A percentile compares a stretch with the other conserved stretches of the same genome.
Evolutionary conservation across 2,113 vertebrate genomes (phyloP).

Genomic region (Vidua macroura): DNA sequence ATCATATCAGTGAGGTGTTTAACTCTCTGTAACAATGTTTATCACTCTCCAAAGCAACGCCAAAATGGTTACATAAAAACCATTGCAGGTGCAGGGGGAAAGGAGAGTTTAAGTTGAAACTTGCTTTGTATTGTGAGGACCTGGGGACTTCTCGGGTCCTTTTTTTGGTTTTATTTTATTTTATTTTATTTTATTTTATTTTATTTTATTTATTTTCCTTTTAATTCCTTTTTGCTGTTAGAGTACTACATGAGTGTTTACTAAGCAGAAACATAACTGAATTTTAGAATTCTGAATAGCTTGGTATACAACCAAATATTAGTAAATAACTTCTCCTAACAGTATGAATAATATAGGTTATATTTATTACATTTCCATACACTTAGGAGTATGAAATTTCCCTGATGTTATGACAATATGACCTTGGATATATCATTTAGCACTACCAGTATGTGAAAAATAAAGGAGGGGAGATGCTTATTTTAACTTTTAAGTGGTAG

Average conservation of each 20-base stretch:
- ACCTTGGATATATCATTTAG: background rate
- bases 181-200: too few relatives aligned
- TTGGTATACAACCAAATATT: background rate
- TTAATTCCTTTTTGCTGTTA: background rate
- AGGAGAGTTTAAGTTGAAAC: conserved; percentile 65
- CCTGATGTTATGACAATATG: background rate
- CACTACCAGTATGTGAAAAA: background rate
- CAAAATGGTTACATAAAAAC: conserved; percentile 82
- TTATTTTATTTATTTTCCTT: background rate
- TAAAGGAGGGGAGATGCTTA: background rate
- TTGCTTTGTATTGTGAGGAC: background rate
- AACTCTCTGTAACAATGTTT: conserved; percentile 85
- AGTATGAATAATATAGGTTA: background rate
- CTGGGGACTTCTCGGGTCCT: background rate
- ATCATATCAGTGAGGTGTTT: conserved; percentile 79
- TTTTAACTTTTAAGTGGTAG: background rate
- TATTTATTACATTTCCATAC: background rate
- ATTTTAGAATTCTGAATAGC: background rate
- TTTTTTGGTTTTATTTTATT: too few relatives aligned
- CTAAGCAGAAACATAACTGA: background rate
- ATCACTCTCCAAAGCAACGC: conserved; percentile 86
- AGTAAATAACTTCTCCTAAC: background rate
- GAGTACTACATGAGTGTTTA: background rate
- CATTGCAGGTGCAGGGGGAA: conserved; percentile 82
- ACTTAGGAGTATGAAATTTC: background rate